Base-by-base conservation (phyloP, 2,113 vertebrate species). In the Pygoscelis antarcticus region DNA sequence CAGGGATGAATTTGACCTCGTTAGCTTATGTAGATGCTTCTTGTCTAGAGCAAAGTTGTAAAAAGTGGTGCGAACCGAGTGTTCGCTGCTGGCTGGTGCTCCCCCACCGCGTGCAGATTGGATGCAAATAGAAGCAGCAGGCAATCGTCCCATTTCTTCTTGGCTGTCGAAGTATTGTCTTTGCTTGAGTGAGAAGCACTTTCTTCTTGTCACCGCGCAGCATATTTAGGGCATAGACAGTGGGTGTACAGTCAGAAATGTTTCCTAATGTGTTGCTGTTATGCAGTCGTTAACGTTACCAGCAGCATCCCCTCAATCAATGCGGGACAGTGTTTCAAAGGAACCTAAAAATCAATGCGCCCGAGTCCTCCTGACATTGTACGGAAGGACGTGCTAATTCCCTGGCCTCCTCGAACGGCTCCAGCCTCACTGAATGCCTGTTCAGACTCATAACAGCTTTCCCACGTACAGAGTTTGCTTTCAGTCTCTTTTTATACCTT, bases 281-380 rank as follows among this genome's bases (percentile, higher is more conserved):
- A 26, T 34, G 0, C 2, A 52, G 19, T 10, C 27, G 3, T 20
- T 49, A 40, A 12, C 0, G 0, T 27, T 13, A 5, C 26, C 72
- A 64, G 38, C 85, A 81, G 52, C 64, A 26, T 46, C 81, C 38
- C 47, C 44, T 54, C 49, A 12, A 1, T 69, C 58, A 21, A 0
- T 10, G 26, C 3, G 2, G 40, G 29, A 17, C 18, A 68, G 34
- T 13, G 14, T 6, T 70, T 30, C 34, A 30, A 36, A 82, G 49
- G 51, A 55, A 38, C 72, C 38, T 20, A 17, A 69, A 76, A 44
- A 20, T 30, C 3, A 1, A 32, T 3, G 18, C 44, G 16, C 29
- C 29, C 22, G 2, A 8, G 7, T 19, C 32, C 52, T 55, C 27
- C 38, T 32, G 68, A 3, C 9, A 0, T 14, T 34, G 60, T 2